Conservation (phyloP, 2,113 vertebrate genomes). For the Mandrillus leucophaeus region DNA sequence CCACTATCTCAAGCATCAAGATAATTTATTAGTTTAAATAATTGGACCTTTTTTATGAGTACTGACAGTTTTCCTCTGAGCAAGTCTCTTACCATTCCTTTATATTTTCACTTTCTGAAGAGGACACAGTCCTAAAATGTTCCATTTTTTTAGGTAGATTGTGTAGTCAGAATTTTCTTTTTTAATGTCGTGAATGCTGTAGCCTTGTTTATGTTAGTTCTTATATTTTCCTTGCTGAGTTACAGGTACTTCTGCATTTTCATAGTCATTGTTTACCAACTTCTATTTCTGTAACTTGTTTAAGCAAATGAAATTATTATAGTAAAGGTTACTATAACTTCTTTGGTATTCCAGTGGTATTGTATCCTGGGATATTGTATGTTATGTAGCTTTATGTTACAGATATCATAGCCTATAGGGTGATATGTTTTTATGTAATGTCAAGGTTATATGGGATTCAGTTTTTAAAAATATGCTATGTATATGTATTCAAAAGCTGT, state of each 20-base stretch:
- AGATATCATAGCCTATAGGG: not conserved
- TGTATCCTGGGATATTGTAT: not conserved
- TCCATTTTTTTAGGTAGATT: not conserved
- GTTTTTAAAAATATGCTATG: not conserved
- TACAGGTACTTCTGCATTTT: not conserved
- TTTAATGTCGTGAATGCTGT: not conserved
- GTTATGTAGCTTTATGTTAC: not conserved
- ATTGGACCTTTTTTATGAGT: not conserved
- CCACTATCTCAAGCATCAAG: not conserved
- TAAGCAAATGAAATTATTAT: not conserved
- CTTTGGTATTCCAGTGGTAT: not conserved
- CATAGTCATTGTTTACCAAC: not conserved
- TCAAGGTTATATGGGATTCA: not conserved
- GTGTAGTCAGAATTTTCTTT: slow-evolving; percentile 15
- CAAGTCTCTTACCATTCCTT: not conserved
- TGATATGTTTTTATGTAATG: slow-evolving; percentile 8
- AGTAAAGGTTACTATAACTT: not conserved
- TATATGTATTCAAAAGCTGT: slow-evolving; percentile 1
- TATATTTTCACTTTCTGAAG: slow-evolving; percentile 13
- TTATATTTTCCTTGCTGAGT: slow-evolving; percentile 30
- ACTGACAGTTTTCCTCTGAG: slow-evolving; percentile 7
- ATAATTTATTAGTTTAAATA: slow-evolving; percentile 32
- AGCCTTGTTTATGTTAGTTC: not conserved
- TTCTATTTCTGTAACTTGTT: slow-evolving; percentile 36
- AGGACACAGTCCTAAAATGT: not conserved